These are phyloP conservation scores for Mobula birostris DNA, from an alignment of 2,113 vertebrate species.

Conservation along the genomic window DNA sequence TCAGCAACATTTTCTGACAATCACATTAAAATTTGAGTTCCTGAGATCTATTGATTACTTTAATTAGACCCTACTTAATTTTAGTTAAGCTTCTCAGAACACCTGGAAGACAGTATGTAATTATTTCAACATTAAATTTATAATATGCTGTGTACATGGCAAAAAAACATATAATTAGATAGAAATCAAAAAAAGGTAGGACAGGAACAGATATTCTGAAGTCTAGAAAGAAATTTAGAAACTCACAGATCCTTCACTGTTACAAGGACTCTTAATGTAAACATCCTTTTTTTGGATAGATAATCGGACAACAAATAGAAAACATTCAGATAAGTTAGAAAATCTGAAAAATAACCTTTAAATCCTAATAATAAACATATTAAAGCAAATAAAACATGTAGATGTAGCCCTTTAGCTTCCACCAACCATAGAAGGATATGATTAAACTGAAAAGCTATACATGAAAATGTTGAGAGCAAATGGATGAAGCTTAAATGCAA, in stretches of 20 bases:
- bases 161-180: conserved; percentile 17
- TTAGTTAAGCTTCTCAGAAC: neutral
- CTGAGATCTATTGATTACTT: neutral
- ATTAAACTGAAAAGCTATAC: neutral
- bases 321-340: conserved; percentile 41
- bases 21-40: neutral
- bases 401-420: neutral
- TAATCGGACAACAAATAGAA: conserved; percentile 52
- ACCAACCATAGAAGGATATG: neutral
- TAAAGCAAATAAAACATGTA: neutral
- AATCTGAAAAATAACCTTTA: conserved; percentile 52
- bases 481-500: neutral
- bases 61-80: neutral
- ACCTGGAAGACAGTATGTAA: neutral
- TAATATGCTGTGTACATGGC: conserved; percentile 28
- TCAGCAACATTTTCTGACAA: neutral
- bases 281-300: conserved; percentile 72
- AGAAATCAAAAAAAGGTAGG: neutral
- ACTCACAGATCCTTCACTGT: conserved; percentile 83
- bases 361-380: conserved; percentile 42
- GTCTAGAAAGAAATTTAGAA: conserved; percentile 49
- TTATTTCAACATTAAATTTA: neutral
- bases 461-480: neutral
- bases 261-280: conserved; percentile 80
- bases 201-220: neutral